Evolutionary conservation across 2,888 invertebrate species (phyloP), one percentile per base, ranked within the genome.

Genomic region (Lasioglossum zephyrum): DNA sequence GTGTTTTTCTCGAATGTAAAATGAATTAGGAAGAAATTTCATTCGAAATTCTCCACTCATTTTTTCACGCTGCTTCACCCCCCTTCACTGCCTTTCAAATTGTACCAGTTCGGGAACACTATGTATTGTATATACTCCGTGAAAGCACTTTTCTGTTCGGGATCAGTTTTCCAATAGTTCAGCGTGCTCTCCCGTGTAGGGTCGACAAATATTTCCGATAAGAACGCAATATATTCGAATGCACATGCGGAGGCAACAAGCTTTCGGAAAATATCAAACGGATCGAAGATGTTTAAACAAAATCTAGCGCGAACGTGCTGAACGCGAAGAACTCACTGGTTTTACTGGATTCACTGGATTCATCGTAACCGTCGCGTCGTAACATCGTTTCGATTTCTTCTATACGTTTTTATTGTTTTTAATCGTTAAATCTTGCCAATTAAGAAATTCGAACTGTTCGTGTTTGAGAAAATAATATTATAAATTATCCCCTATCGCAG

Each of bases 181-280:
- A 18, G 36, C 36, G 22, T 49, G 31, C 69, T 70, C 70, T 47
- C 44, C 73, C 53, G n/a, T 49, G 73, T 41, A 31, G 49, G 39
- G 39, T 26, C 49, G 49, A 73, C 63, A 74, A 82, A 78, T 78
- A 78, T 74, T 78, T 82, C 44, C 78, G 11, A 66, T 53, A 44
- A 53, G 66, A 73, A 74, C 22, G 60, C 66, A 47, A 72, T 72
- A 76, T 77, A 77, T 41, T 39, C 47, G 36, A 53, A 41, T 44
- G n/a, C 49, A 4, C 66, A 22, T 18, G 63, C 31, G 13, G 6
- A 8, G 69, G 69, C 16, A 63, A 57, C 53, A 53, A 70, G 44
- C 36, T 73, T 70, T 31, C 57, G n/a, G 22, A 47, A 77, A 81
- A 77, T 63, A 31, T 60, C 31, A 36, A n/a, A 60, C 31, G 13